Conservation (phyloP, 2,888 invertebrate genomes). For the Microdon myrmicae region DNA sequence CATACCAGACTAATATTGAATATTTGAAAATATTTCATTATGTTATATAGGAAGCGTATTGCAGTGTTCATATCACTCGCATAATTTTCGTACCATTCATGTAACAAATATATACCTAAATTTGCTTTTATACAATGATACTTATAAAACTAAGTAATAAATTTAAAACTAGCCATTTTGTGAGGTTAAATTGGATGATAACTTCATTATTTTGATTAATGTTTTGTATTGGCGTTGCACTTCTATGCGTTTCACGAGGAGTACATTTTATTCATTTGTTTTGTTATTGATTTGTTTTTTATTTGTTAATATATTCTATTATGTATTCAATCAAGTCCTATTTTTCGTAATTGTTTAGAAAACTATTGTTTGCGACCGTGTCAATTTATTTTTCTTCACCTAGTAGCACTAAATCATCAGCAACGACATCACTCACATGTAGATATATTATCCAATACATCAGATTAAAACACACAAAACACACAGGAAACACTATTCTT, state of each 20-base stretch:
- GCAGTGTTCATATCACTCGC: conserved; percentile 61
- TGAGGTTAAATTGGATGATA: conserved; percentile 33
- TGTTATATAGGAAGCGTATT: conserved; percentile 59
- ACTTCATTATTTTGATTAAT: conserved; percentile 10
- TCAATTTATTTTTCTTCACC: conserved; percentile 73
- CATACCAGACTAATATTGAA: conserved; percentile 54
- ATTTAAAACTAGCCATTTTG: conserved; percentile 29
- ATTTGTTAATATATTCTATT: conserved; percentile 30
- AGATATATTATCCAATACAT: conserved; percentile 98
- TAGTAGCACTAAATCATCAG: conserved; percentile 89
- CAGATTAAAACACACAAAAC: conserved; percentile 98
- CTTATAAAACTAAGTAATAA: conserved; percentile 41
- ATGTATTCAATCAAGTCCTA: conserved; percentile 21
- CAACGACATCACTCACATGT: conserved; percentile 95
- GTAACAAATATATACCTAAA: conserved; percentile 52
- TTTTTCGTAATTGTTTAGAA: conserved; percentile 8
- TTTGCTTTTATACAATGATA: conserved; percentile 46
- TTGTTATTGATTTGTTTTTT: conserved; percentile 21
- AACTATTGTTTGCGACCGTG: conserved; percentile 12
- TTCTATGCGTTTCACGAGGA: conserved; percentile 40
- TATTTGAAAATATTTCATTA: conserved; percentile 17
- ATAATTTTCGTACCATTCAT: conserved; percentile 50
- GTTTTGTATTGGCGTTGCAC: conserved; percentile 25
- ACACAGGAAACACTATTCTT: conserved; percentile 96
- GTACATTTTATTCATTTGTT: conserved; percentile 15